Percentiles rank a stretch among this genome's conserved stretches.
These are phyloP conservation scores for Solenopsis fugax DNA, from an alignment of 1,140 invertebrate species.

Conservation along the genomic window DNA sequence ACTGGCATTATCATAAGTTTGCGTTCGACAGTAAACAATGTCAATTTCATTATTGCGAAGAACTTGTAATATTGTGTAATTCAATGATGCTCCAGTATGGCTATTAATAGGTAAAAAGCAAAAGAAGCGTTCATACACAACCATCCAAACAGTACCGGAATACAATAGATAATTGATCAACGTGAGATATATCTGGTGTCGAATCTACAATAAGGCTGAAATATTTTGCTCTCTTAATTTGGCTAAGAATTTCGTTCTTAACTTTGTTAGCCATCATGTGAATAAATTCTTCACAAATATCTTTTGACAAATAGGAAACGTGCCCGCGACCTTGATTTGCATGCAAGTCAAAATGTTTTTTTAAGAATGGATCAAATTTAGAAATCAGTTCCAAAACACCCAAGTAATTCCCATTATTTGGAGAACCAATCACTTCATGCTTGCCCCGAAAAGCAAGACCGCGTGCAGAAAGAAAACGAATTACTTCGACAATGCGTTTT, in stretches of 20 bases:
- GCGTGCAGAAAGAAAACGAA: neutral
- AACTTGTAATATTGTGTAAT: too few species aligned
- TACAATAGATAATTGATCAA: neutral
- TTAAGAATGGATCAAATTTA: neutral
- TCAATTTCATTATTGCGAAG: too few species aligned
- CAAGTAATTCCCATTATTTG: neutral
- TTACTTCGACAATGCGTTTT: neutral
- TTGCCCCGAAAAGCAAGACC: neutral
- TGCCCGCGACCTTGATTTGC: neutral
- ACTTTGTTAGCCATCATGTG: neutral
- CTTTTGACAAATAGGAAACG: neutral
- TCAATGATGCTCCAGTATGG: too few species aligned
- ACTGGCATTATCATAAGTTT: too few species aligned
- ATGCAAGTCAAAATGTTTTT: neutral
- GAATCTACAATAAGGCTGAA: neutral
- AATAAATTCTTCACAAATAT: neutral
- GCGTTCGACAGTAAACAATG: too few species aligned
- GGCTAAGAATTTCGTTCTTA: neutral
- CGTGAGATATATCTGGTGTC: neutral
- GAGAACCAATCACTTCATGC: neutral
- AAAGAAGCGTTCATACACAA: neutral
- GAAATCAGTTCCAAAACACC: neutral
- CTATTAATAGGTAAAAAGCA: neutral
- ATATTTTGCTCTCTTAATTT: neutral
- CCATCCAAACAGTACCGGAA: neutral